These are phyloP conservation scores for Nannoperca obscura DNA, from an alignment of 2,797 vertebrate genomes.

Conservation along the genomic window DNA sequence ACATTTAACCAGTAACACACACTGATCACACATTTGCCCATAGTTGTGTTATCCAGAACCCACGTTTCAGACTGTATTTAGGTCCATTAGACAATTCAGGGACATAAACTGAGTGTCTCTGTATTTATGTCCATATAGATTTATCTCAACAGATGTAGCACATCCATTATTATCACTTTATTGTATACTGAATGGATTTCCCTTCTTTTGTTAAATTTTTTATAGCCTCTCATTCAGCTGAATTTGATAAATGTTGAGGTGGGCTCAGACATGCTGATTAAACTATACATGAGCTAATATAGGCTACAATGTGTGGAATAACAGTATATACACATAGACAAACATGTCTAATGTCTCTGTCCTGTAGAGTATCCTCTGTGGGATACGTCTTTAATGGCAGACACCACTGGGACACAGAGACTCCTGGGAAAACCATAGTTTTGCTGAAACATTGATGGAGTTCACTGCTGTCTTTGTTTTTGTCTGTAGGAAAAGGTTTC, in stretches of 20 bases:
- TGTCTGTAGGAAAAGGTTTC: background rate
- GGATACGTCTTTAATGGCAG: constrained; percentile 36
- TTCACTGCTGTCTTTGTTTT: constrained; percentile 16
- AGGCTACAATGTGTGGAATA: too few species aligned
- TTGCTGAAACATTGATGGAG: constrained; percentile 6
- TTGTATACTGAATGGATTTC: background rate
- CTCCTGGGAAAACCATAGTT: background rate
- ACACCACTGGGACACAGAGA: constrained; percentile 7
- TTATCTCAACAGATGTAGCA: background rate
- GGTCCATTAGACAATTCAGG: background rate
- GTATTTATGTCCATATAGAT: constrained; percentile 27
- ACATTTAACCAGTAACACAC: background rate
- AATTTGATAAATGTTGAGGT: background rate
- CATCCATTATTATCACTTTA: background rate
- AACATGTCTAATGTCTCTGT: constrained; percentile 28
- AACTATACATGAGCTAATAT: too few species aligned
- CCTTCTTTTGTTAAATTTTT: background rate
- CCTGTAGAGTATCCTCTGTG: constrained; percentile 18
- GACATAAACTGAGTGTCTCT: constrained; percentile 12
- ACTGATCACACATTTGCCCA: background rate
- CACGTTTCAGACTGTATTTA: constrained; percentile 4
- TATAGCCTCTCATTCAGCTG: background rate
- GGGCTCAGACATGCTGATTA: background rate
- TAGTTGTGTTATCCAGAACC: background rate
- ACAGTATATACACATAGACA: too few species aligned